Evolutionary conservation across 2,797 vertebrate genomes (phyloP), one percentile per base, ranked within the genome.

Genomic region (Myioborus miniatus): DNA sequence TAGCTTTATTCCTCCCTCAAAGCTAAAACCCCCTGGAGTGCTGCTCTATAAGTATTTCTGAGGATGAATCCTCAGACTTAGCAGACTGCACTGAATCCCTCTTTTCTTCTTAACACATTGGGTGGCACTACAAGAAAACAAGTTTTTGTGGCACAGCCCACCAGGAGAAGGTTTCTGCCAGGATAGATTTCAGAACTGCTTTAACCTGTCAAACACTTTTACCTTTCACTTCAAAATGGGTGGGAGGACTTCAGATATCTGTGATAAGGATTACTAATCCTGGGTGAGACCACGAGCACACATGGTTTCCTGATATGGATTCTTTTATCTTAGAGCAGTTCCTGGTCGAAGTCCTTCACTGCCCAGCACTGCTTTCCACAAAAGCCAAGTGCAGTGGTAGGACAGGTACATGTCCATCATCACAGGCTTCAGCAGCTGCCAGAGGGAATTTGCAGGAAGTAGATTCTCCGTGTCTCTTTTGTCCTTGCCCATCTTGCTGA

Each of bases 241-340:
- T 29, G 22, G 8, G 3, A 64, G 30, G 27, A 6, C 13, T 93
- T 81, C 50, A 69, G 32, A 36, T 39, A 46, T 3, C 5, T 74
- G 16, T 36, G 11, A n/a, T 43, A 68, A 83, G 90, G 81, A 60
- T 37, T 41, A 44, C 13, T 41, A 36, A 49, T 50, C 14, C 18
- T 29, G 26, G 6, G 12, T 64, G 30, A 78, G 29, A 58, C 3
- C 3, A 47, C 0, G 0, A 68, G 43, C 39, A 41, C 26, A 20
- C 8, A 6, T 12, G 7, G 20, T 4, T 53, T 49, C 32, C 24
- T 53, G 30, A 21, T 24, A 46, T 0, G 2, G 14, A 21, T 52
- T 67, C 26, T 79, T 85, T 78, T 36, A 12, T 49, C 22, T 58
- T 26, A 32, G 27, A 58, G 53, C 87, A 47, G 4, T n/a, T 59